Evolutionary conservation across 2,888 invertebrate species (phyloP).

Genomic region (Iphiclides podalirius): DNA sequence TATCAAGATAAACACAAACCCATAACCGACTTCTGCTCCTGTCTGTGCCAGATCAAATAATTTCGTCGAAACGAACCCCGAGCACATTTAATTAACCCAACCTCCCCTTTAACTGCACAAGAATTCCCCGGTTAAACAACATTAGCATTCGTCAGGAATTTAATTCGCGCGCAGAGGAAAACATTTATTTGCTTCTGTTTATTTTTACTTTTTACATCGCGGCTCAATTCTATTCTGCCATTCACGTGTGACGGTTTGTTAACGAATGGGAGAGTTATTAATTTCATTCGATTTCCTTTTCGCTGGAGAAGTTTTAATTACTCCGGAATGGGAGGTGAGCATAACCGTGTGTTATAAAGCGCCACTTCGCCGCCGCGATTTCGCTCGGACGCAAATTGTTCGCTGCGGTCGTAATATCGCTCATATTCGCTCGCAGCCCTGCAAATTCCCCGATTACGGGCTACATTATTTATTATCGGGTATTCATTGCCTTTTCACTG

Average conservation of each 20-base stretch:
- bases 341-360: constrained; percentile 32
- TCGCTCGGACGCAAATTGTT: constrained; percentile 47
- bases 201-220: constrained; percentile 21
- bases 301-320: constrained; percentile 68
- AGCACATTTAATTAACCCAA: constrained; percentile 76
- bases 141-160: constrained; percentile 74
- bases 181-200: constrained; percentile 59
- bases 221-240: constrained; percentile 50
- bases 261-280: constrained; percentile 57
- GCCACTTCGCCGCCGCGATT: background rate
- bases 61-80: constrained; percentile 74
- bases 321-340: constrained; percentile 46
- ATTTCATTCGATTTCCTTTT: constrained; percentile 67
- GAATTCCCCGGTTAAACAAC: constrained; percentile 76
- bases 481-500: constrained; percentile 36
- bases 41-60: constrained; percentile 71
- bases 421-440: constrained; percentile 45
- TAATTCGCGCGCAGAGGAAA: constrained; percentile 52
- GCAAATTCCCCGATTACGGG: constrained; percentile 49
- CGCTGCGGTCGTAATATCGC: constrained; percentile 59
- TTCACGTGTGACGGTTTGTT: constrained; percentile 51
- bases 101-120: constrained; percentile 71
- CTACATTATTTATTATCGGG: constrained; percentile 48
- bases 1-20: too few relatives aligned
- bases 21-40: constrained; percentile 49